phyloP scores from a whole-genome alignment of 2,888 invertebrate genomes.

The Argyra leucocephala region DNA sequence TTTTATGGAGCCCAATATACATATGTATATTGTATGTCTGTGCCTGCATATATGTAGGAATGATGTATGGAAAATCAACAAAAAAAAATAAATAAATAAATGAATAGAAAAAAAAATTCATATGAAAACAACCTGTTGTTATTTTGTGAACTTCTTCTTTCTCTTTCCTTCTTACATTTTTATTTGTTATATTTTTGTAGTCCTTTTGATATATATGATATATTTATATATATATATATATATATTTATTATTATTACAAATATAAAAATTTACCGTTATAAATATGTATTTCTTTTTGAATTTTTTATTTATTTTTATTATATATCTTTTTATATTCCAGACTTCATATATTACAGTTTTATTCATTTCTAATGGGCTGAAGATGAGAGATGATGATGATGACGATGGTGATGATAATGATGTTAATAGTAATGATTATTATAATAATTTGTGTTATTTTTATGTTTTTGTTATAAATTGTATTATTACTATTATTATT shows the following conservation, averaged over 20 bases:
- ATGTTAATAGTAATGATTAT: neutral
- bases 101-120: conserved; percentile 12
- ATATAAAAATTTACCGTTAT: no score
- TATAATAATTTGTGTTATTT: no score
- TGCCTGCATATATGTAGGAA: neutral
- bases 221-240: no score
- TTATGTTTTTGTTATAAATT: no score
- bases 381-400: conserved; percentile 18
- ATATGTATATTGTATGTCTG: neutral
- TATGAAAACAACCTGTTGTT: conserved; percentile 24
- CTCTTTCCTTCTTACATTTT: neutral
- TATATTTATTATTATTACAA: no score
- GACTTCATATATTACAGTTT: conserved; percentile 16
- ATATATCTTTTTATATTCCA: neutral
- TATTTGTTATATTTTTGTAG: neutral
- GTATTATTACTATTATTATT: no score
- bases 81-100: conserved; percentile 24
- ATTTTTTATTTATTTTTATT: neutral
- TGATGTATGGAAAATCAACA: neutral
- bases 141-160: conserved; percentile 12
- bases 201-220: neutral
- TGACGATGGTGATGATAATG: neutral
- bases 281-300: no score
- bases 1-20: conserved; percentile 21
- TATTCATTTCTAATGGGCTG: conserved; percentile 24